These are phyloP conservation scores for Oophaga sylvatica DNA, from an alignment of 2,797 vertebrate species.

Conservation along the genomic window DNA sequence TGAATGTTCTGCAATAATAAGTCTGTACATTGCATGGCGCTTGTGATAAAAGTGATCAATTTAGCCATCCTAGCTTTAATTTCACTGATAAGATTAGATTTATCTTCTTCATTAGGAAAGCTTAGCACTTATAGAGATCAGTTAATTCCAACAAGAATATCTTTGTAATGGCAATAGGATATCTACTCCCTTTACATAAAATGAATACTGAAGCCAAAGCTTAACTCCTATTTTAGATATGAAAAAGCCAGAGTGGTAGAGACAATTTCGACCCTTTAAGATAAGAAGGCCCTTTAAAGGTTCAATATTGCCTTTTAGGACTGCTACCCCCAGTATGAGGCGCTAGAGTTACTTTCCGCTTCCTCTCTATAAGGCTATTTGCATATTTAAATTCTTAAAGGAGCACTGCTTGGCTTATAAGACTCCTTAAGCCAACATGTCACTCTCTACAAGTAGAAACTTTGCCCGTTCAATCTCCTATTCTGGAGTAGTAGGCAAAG, in stretches of 20 bases:
- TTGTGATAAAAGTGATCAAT: slow-evolving; percentile 1
- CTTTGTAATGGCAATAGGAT: not conserved
- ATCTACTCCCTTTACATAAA: not conserved
- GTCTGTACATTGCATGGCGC: not conserved
- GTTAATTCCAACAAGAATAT: not conserved
- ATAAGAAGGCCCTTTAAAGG: too few relatives aligned
- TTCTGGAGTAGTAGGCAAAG: not conserved
- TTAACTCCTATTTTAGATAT: too few relatives aligned
- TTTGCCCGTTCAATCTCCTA: not conserved
- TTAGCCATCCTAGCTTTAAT: not conserved
- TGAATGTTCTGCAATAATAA: not conserved
- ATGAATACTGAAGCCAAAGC: not conserved
- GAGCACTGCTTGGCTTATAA: too few relatives aligned
- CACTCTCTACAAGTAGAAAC: too few relatives aligned
- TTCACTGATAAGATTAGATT: slow-evolving; percentile 9
- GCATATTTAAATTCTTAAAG: too few relatives aligned
- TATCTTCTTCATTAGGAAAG: not conserved
- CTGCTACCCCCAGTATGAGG: too few relatives aligned
- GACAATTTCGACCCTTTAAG: too few relatives aligned
- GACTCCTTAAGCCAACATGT: too few relatives aligned
- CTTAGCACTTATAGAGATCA: not conserved
- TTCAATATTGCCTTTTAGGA: too few relatives aligned
- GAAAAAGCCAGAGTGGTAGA: too few relatives aligned
- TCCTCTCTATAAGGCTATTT: too few relatives aligned
- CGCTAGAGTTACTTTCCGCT: too few relatives aligned